phyloP scores from a whole-genome alignment of 2,888 invertebrate genomes.

The Seira musarum region DNA sequence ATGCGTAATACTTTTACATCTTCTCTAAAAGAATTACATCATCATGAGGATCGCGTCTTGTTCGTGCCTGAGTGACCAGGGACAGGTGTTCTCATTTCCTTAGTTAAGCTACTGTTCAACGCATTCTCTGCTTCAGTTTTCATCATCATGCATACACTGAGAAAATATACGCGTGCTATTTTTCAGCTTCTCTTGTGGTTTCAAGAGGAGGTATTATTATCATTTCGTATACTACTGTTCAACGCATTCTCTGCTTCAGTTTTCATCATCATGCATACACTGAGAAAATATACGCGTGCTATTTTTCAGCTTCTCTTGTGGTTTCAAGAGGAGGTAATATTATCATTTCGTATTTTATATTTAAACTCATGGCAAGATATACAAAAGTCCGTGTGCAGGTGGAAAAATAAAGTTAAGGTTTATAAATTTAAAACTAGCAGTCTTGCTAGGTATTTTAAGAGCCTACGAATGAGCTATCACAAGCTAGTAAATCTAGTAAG shows the following conservation, averaged over 20 bases:
- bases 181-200: background rate
- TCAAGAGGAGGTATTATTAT: too few relatives aligned
- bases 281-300: conserved; percentile 12
- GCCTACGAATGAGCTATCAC: too few relatives aligned
- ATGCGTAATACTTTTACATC: too few relatives aligned
- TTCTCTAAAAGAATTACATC: too few relatives aligned
- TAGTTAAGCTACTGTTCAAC: conserved; percentile 24
- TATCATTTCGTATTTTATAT: conserved; percentile 31
- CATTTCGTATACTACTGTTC: conserved; percentile 31
- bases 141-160: background rate
- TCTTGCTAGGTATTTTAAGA: too few relatives aligned
- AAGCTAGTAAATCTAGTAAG: too few relatives aligned
- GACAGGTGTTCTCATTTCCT: conserved; percentile 51
- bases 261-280: background rate
- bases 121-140: conserved; percentile 16
- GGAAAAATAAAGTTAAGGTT: too few relatives aligned
- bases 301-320: too few relatives aligned
- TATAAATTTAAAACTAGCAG: too few relatives aligned
- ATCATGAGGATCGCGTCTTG: background rate
- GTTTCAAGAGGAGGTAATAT: too few relatives aligned
- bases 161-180: conserved; percentile 13
- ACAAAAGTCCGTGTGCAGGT: too few relatives aligned
- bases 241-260: conserved; percentile 20
- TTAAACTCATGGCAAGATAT: too few relatives aligned
- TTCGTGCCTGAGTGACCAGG: conserved; percentile 46